These are phyloP conservation scores for Procambarus clarkii DNA, from an alignment of 1,140 invertebrate species.

Conservation along the genomic window DNA sequence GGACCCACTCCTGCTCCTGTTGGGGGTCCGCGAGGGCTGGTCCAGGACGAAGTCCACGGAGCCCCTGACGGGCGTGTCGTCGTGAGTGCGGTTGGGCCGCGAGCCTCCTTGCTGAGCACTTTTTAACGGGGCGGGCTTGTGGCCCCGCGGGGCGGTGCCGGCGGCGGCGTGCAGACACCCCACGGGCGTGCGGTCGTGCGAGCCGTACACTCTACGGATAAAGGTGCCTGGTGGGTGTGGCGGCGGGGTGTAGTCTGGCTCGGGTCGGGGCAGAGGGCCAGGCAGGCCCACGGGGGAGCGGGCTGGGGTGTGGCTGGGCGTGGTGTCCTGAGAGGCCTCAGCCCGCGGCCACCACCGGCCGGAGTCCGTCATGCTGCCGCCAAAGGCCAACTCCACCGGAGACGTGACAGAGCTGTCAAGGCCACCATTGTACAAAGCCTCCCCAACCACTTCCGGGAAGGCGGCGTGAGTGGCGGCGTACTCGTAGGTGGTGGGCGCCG, in stretches of 20 bases:
- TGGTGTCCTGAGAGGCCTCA: constrained; percentile 49
- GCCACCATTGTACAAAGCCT: constrained; percentile 65
- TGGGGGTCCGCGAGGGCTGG: constrained; percentile 52
- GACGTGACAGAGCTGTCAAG: constrained; percentile 54
- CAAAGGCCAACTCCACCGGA: constrained; percentile 66
- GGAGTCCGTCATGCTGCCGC: constrained; percentile 56
- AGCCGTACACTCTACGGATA: constrained; percentile 54
- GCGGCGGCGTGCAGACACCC: constrained; percentile 58
- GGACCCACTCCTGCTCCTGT: constrained; percentile 61
- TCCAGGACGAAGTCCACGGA: constrained; percentile 64
- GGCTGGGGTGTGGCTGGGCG: constrained; percentile 47
- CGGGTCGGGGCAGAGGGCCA: constrained; percentile 13
- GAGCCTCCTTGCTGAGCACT: constrained; percentile 6
- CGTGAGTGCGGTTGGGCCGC: constrained; percentile 35
- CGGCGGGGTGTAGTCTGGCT: constrained; percentile 47
- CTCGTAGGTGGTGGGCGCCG: constrained; percentile 69
- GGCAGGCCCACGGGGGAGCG: constrained; percentile 50
- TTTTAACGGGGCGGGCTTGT: constrained; percentile 32
- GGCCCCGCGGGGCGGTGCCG: constrained; percentile 36
- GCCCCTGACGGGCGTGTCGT: constrained; percentile 60
- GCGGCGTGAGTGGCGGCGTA: constrained; percentile 64
- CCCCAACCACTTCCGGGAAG: constrained; percentile 61
- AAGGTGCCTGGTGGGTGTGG: constrained; percentile 52
- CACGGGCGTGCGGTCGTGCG: constrained; percentile 62
- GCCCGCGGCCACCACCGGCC: constrained; percentile 61